Evolutionary conservation across 1,140 invertebrate species (phyloP).

Genomic region (Battus philenor): DNA sequence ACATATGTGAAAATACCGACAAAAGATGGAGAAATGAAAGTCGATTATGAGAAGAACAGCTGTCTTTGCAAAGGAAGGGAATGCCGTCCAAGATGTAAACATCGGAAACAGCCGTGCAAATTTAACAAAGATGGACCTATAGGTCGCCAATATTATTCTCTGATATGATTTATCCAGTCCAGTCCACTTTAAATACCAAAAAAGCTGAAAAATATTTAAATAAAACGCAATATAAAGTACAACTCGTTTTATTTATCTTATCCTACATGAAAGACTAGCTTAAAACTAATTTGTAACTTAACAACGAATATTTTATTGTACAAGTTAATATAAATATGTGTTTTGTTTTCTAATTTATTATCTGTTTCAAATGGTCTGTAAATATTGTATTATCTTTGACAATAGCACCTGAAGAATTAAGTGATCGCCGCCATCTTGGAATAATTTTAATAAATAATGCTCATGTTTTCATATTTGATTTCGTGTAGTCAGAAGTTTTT

Average conservation of each 20-base stretch:
- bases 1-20: no score
- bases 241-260: conserved; percentile 40
- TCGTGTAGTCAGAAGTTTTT: no score
- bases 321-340: conserved; percentile 60
- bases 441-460: no score
- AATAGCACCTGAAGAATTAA: conserved; percentile 24
- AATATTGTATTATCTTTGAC: conserved; percentile 20
- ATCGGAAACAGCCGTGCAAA: no score
- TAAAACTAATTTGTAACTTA: conserved; percentile 73
- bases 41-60: no score
- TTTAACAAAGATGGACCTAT: conserved; percentile 1
- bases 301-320: conserved; percentile 50
- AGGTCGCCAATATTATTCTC: conserved; percentile 3
- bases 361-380: no score
- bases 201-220: conserved; percentile 2
- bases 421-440: conserved; percentile 5
- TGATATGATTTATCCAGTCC: conserved; percentile 2
- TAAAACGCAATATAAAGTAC: conserved; percentile 23
- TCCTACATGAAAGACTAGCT: conserved; percentile 66
- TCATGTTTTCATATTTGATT: no score
- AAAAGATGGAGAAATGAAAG: no score
- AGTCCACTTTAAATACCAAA: not conserved
- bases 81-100: no score
- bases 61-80: no score
- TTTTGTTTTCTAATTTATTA: no score